phyloP scores from a whole-genome alignment of 1,140 invertebrate species.

The Uloborus diversus region DNA sequence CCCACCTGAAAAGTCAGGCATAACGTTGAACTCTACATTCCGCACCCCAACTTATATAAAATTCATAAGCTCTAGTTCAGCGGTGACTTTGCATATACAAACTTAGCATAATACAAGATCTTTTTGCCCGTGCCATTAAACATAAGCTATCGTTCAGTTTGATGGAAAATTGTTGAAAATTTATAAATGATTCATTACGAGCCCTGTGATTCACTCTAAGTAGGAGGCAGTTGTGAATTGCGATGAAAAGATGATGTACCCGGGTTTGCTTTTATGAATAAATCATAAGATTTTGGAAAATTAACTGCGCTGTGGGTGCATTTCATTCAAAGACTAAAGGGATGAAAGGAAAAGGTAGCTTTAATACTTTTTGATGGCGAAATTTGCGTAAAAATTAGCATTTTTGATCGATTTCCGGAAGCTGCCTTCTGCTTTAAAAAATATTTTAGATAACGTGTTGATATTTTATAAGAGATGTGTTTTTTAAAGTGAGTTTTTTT shows the following conservation, averaged over 20 bases:
- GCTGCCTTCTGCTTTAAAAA: too few relatives aligned
- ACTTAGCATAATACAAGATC: neutral
- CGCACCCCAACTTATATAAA: slow-evolving; percentile 9
- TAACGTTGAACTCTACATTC: too few relatives aligned
- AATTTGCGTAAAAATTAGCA: too few relatives aligned
- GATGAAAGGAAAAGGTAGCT: too few relatives aligned
- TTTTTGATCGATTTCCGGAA: too few relatives aligned
- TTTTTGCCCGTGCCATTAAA: neutral
- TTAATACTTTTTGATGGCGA: too few relatives aligned
- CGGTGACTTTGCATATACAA: neutral
- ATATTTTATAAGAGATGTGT: too few relatives aligned
- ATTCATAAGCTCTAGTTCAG: slow-evolving; percentile 16
- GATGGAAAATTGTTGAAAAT: slow-evolving; percentile 13
- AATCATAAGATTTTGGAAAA: neutral
- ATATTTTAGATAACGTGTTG: too few relatives aligned
- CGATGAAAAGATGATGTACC: neutral
- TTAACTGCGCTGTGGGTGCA: too few relatives aligned
- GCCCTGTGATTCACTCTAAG: slow-evolving; percentile 7
- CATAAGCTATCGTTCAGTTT: neutral
- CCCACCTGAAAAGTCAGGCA: too few relatives aligned
- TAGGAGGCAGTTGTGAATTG: neutral
- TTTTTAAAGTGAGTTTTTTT: too few relatives aligned
- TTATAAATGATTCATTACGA: slow-evolving; percentile 34
- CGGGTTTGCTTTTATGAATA: slow-evolving; percentile 11
- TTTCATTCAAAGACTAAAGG: too few relatives aligned